Conservation (phyloP, 1,140 invertebrate species). For the Phortica variegata region DNA sequence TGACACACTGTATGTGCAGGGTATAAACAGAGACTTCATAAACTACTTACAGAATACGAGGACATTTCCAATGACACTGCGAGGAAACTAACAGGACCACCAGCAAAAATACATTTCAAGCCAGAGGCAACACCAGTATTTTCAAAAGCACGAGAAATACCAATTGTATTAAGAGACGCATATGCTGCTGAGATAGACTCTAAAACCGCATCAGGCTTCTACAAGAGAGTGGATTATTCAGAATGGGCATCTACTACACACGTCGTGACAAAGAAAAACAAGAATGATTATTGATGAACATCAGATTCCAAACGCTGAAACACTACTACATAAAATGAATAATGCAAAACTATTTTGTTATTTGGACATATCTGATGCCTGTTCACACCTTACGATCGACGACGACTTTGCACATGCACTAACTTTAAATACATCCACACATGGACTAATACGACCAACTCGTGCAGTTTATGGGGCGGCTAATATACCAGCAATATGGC, state of each 20-base stretch:
- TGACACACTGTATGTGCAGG: no score
- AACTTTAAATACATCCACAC: conserved; percentile 28
- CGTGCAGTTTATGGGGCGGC: conserved; percentile 25
- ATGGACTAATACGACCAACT: conserved; percentile 30
- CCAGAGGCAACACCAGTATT: neutral
- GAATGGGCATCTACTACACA: conserved; percentile 13
- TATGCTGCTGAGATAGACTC: conserved; percentile 23
- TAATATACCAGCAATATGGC: conserved; percentile 23
- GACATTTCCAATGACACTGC: no score
- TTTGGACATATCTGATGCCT: neutral
- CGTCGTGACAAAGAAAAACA: conserved; percentile 2
- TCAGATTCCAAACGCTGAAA: no score
- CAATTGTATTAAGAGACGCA: neutral
- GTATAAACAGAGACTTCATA: no score
- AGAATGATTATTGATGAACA: conserved; percentile 34
- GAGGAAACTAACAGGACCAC: conserved; percentile 1
- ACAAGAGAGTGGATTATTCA: conserved; percentile 15
- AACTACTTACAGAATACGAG: no score
- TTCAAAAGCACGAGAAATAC: neutral
- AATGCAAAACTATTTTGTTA: conserved; percentile 2
- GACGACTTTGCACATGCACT: conserved; percentile 8
- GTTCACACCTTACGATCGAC: conserved; percentile 6
- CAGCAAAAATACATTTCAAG: conserved; percentile 4
- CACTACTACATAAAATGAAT: conserved; percentile 29
- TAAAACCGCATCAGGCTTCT: conserved; percentile 22